Base-by-base conservation (phyloP, 2,888 invertebrate genomes). In the Priocnemis perturbator region DNA sequence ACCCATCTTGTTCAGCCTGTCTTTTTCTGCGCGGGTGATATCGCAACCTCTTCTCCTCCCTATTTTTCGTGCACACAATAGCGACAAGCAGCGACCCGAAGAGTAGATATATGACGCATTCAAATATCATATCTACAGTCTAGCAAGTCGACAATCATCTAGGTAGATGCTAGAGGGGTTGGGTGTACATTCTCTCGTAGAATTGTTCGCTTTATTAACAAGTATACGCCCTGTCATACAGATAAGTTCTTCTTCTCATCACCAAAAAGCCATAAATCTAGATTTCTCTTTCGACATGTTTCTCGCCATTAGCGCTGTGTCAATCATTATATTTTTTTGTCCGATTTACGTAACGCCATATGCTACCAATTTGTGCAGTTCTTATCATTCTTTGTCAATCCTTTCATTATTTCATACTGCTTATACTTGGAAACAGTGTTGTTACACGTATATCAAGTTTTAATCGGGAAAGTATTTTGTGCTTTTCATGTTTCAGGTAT, bases 401-500 rank as follows among this genome's bases (percentile, higher is more conserved):
- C n/a, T n/a, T n/a, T n/a, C n/a, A n/a, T n/a, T n/a, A n/a, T n/a
- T n/a, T n/a, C n/a, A n/a, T n/a, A n/a, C n/a, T n/a, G n/a, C n/a
- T n/a, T n/a, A n/a, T n/a, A n/a, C n/a, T n/a, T n/a, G n/a, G n/a
- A n/a, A n/a, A n/a, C n/a, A n/a, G n/a, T n/a, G n/a, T n/a, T n/a
- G n/a, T n/a, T n/a, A n/a, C n/a, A n/a, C n/a, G n/a, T n/a, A n/a
- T n/a, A n/a, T n/a, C n/a, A 37, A 37, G 11, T 37, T 37, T 37
- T 11, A 11, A 37, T 30, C 30, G n/a, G 17, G 9, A 11, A 57
- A 48, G 26, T 53, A 45, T 48, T 21, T 60, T 60, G 1, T 37
- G 37, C 14, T 37, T 37, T 37, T 3, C 37, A 37, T 11, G 7
- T 74, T 71, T 78, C 91, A 96, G 92, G 94, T 96, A 71, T 97